Evolutionary conservation across 2,888 invertebrate genomes (phyloP), one percentile per base, ranked within the genome.

Genomic region (Acanthosoma haemorrhoidale): DNA sequence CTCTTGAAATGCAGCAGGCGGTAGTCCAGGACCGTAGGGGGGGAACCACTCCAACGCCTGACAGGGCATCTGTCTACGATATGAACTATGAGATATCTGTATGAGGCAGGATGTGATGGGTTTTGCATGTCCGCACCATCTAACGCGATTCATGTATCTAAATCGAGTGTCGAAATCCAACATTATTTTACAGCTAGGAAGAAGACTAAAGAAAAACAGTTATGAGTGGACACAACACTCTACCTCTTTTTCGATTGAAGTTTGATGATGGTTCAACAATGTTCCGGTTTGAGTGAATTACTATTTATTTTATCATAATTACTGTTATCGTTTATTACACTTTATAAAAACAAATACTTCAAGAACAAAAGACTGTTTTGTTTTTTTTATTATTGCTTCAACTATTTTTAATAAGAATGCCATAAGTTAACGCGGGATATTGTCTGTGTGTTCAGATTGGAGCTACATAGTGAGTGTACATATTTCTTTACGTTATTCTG

Each of bases 1-100:
- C 89, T 70, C 88, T 93, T 79, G 94, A 95, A 79, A 88, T 93
- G 84, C 81, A 79, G 77, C 74, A 82, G 81, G 71, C 70, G 51
- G 68, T 69, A 51, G 70, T 43, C 38, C 68, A 68, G 43, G 73
- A 71, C 51, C 73, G 63, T 75, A 75, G 76, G 67, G 75, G 82
- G 73, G 81, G 84, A 25, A 83, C 83, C 13, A 83, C 86, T 61
- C 84, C 86, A 38, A 87, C 90, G 15, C 90, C 92, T 63, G 92
- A 93, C 81, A 88, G 93, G 77, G 89, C 91, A 77, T 92, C 92
- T 81, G 91, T 93, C 75, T 94, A 94, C 82, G 94, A 94, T 81
- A 92, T 92, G 89, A 94, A 93, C 84, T 94, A 94, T 82, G 94
- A 94, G 82, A 94, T 94, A 83, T 93, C 93, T 76, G 94, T 94